These are phyloP conservation scores for Camarhynchus parvulus DNA, from an alignment of 2,113 vertebrate species.

Conservation along the genomic window DNA sequence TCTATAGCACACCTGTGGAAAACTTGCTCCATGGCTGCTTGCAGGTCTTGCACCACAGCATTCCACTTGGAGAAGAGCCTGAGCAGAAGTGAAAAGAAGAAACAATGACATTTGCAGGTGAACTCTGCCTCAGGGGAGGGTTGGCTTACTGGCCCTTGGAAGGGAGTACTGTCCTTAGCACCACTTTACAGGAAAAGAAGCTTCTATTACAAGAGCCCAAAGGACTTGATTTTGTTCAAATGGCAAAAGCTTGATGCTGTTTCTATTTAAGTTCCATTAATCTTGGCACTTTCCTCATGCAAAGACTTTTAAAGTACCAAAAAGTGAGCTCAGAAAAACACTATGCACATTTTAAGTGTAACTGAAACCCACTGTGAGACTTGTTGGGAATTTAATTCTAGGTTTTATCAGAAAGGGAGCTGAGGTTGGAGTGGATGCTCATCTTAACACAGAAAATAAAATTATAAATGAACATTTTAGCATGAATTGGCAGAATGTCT, in stretches of 20 bases:
- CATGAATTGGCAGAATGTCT: not conserved
- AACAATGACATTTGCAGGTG: not conserved
- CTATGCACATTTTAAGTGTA: not conserved
- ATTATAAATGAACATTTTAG: not conserved
- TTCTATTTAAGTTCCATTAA: not conserved
- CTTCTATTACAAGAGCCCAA: not conserved
- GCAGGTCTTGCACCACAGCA: slow-evolving; percentile 75
- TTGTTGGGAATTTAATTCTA: not conserved
- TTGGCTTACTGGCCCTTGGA: not conserved
- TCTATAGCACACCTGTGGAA: slow-evolving; percentile 81
- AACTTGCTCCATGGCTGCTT: slow-evolving; percentile 78
- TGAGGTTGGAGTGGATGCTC: not conserved
- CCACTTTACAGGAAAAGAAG: not conserved
- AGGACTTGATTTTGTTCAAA: not conserved
- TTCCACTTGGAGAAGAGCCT: slow-evolving; percentile 83
- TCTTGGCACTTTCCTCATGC: not conserved
- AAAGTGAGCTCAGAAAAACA: not conserved
- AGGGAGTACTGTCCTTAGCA: not conserved
- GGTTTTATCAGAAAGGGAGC: not conserved
- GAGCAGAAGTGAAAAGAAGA: not conserved
- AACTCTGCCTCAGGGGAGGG: not conserved
- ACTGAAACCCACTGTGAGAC: not conserved
- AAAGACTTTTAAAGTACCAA: not conserved
- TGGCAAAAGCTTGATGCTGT: not conserved
- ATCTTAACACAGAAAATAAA: not conserved